These are phyloP conservation scores for Epizoanthus scotinus DNA, from an alignment of 92 coral and sea anemone genomes.

Conservation along the genomic window DNA sequence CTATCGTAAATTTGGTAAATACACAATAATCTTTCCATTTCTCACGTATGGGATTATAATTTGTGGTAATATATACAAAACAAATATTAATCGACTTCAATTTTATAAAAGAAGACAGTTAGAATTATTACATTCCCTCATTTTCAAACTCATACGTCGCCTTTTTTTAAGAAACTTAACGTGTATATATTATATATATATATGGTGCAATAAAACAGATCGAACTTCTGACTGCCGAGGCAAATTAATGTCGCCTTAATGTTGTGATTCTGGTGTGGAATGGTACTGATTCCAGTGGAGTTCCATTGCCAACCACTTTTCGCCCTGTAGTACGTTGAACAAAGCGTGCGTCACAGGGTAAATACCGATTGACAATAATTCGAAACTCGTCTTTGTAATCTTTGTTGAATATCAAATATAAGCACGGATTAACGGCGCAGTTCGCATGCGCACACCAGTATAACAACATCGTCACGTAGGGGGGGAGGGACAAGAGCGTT, in stretches of 20 bases:
- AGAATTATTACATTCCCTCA: too few species aligned
- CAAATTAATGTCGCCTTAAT: neutral
- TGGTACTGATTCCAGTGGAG: neutral
- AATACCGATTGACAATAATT: neutral
- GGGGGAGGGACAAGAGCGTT: slow-evolving; percentile 1
- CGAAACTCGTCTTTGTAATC: slow-evolving; percentile 36
- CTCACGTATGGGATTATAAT: too few species aligned
- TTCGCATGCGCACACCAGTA: slow-evolving; percentile 37
- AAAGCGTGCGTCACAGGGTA: neutral
- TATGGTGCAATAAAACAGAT: neutral
- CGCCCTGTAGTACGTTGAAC: neutral
- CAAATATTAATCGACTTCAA: too few species aligned
- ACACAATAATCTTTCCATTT: too few species aligned
- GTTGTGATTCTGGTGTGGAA: neutral
- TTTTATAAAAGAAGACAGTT: too few species aligned
- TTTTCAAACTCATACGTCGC: too few species aligned
- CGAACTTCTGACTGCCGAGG: too few species aligned
- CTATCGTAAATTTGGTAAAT: too few species aligned
- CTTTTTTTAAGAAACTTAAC: too few species aligned
- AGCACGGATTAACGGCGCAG: slow-evolving; percentile 33
- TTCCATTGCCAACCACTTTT: neutral
- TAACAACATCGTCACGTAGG: neutral
- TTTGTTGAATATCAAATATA: slow-evolving; percentile 32
- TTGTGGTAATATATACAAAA: too few species aligned
- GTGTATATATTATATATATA: too few species aligned